A percentile compares a stretch with the other conserved stretches of the same genome.
phyloP scores from a whole-genome alignment of 2,888 invertebrate species.

The Nemapogon koenigi region DNA sequence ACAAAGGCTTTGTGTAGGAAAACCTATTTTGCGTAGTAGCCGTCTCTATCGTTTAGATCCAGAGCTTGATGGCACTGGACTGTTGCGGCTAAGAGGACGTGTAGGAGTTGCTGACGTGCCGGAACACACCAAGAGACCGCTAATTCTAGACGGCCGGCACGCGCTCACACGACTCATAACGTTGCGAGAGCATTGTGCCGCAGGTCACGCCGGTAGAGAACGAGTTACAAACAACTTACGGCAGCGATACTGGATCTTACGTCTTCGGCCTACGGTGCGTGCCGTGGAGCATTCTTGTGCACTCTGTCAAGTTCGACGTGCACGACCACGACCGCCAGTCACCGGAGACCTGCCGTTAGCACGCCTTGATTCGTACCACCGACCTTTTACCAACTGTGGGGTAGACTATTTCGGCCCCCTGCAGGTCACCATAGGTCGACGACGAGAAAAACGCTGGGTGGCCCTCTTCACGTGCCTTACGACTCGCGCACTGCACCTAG shows the following conservation, averaged over 20 bases:
- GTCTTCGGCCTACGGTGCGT: conserved; percentile 15
- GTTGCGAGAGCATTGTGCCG: not conserved
- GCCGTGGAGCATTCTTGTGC: conserved; percentile 11
- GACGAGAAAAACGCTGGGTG: conserved; percentile 1
- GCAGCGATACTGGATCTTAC: conserved; percentile 18
- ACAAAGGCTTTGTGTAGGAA: not conserved
- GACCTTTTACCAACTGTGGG: conserved; percentile 3
- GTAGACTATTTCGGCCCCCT: conserved; percentile 8
- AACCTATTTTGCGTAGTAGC: not conserved
- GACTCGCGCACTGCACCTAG: conserved; percentile 3
- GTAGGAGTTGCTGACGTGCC: not conserved
- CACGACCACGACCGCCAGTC: conserved; percentile 11
- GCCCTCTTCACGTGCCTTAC: conserved; percentile 6
- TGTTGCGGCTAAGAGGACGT: not conserved
- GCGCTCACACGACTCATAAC: not conserved
- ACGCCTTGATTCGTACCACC: not conserved
- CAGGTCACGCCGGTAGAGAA: conserved; percentile 10
- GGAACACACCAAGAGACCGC: conserved; percentile 7
- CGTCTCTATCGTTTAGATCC: not conserved
- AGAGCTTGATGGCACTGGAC: not conserved
- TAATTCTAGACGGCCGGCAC: not conserved
- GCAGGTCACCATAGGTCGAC: conserved; percentile 4
- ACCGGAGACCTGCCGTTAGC: not conserved
- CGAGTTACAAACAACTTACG: conserved; percentile 17
- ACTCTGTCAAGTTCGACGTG: conserved; percentile 12